Percentiles rank a stretch among this genome's conserved stretches.
phyloP scores from a whole-genome alignment of 2,113 vertebrate species.

The Dasyurus viverrinus region DNA sequence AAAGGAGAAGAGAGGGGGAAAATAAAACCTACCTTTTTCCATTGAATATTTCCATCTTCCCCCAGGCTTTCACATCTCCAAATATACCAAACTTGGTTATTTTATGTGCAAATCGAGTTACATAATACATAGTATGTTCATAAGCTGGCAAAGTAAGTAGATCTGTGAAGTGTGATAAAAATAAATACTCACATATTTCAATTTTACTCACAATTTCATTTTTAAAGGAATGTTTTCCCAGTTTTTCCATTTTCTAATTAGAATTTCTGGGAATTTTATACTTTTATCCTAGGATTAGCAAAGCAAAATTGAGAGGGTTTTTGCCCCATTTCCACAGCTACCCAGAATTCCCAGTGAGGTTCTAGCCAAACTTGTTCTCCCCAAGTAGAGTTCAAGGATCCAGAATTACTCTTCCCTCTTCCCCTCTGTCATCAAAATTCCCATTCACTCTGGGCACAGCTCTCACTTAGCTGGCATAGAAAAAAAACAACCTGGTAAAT shows the following conservation, averaged over 20 bases:
- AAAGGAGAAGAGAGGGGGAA: neutral
- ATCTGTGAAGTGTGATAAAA: neutral
- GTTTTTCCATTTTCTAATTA: neutral
- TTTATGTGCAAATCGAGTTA: neutral
- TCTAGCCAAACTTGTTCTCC: neutral
- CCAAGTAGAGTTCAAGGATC: neutral
- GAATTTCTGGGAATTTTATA: neutral
- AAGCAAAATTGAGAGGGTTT: neutral
- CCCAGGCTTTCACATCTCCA: neutral
- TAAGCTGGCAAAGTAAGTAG: neutral
- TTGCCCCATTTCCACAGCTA: neutral
- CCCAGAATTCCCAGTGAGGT: neutral
- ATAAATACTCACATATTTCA: neutral
- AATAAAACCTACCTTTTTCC: neutral
- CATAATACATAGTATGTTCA: neutral
- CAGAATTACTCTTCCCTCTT: neutral
- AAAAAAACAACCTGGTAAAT: neutral
- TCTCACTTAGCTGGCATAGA: neutral
- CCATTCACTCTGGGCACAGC: neutral
- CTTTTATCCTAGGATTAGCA: neutral
- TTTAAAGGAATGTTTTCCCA: neutral
- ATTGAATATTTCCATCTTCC: neutral
- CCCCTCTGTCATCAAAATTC: neutral
- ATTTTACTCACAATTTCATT: neutral
- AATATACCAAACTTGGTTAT: neutral